Conservation (phyloP, 2,888 invertebrate species). For the Melinaea menophilus region DNA sequence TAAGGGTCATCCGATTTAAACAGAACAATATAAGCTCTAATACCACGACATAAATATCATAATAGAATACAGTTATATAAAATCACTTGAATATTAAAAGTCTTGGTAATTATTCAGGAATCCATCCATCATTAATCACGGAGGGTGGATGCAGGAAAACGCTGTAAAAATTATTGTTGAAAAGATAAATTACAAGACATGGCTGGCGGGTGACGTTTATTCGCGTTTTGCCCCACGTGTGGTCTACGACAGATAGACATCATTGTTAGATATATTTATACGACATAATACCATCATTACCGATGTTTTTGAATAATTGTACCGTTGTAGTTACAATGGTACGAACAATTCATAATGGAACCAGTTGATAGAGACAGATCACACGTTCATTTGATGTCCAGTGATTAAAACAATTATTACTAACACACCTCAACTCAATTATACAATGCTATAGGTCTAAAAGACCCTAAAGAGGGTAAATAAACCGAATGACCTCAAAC, state of each 20-base stretch:
- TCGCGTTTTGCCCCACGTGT: slow-evolving; percentile 52
- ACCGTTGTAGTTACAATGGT: neutral
- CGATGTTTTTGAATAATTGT: slow-evolving; percentile 22
- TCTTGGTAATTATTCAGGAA: slow-evolving; percentile 79
- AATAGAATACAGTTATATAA: slow-evolving; percentile 35
- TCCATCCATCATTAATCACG: slow-evolving; percentile 78
- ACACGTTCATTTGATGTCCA: too few relatives aligned
- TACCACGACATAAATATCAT: slow-evolving; percentile 37
- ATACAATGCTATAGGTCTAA: slow-evolving; percentile 48
- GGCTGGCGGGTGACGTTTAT: slow-evolving; percentile 64
- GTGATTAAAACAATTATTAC: neutral
- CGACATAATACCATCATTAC: slow-evolving; percentile 31
- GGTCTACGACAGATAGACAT: slow-evolving; percentile 42
- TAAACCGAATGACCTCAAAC: slow-evolving; percentile 60
- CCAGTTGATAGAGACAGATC: too few relatives aligned
- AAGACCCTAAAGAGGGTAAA: slow-evolving; percentile 60
- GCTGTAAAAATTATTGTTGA: slow-evolving; percentile 76
- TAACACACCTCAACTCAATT: neutral
- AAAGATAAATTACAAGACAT: slow-evolving; percentile 75
- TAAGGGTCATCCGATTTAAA: slow-evolving; percentile 64
- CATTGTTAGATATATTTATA: slow-evolving; percentile 58
- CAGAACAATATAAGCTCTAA: slow-evolving; percentile 48
- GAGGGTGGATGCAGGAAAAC: slow-evolving; percentile 66
- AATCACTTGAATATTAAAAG: slow-evolving; percentile 78
- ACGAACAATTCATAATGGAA: neutral